Conservation (phyloP, 2,888 invertebrate genomes). For the Torymus auratus region DNA sequence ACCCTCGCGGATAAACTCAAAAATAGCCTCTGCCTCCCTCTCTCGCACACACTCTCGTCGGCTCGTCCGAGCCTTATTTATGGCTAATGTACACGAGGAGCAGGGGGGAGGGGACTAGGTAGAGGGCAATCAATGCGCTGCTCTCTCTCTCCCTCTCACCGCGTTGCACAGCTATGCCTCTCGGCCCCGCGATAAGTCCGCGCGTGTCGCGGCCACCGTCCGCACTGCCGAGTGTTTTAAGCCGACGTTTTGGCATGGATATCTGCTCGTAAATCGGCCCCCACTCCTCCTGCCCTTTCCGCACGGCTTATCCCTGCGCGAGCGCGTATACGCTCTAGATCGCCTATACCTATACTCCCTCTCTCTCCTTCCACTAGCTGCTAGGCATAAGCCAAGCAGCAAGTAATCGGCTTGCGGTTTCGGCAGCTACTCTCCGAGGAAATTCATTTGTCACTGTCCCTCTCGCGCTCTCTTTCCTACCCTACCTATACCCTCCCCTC, state of each 20-base stretch:
- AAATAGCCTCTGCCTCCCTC: too few species aligned
- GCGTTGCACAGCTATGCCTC: not conserved
- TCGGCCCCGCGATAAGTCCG: constrained; percentile 43
- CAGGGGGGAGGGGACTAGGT: too few species aligned
- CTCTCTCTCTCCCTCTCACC: not conserved
- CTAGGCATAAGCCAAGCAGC: constrained; percentile 47
- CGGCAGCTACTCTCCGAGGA: constrained; percentile 51
- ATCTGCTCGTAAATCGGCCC: constrained; percentile 56
- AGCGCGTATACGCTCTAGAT: constrained; percentile 10
- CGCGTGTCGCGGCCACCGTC: constrained; percentile 29
- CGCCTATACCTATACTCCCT: not conserved
- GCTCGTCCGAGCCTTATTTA: constrained; percentile 34
- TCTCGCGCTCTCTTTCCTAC: not conserved
- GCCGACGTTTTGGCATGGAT: constrained; percentile 56
- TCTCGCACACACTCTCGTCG: too few species aligned
- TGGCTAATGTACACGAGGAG: constrained; percentile 19
- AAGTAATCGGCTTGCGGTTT: constrained; percentile 57
- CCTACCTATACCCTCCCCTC: not conserved
- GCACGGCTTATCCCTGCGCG: constrained; percentile 12
- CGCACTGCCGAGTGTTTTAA: constrained; percentile 45
- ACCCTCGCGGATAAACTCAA: too few species aligned
- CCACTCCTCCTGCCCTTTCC: not conserved
- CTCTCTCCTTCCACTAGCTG: not conserved
- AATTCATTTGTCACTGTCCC: constrained; percentile 58
- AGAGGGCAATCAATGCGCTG: constrained; percentile 33